Evolutionary conservation across 2,797 vertebrate species (phyloP).

Genomic region (Brachyrhaphis roseni): DNA sequence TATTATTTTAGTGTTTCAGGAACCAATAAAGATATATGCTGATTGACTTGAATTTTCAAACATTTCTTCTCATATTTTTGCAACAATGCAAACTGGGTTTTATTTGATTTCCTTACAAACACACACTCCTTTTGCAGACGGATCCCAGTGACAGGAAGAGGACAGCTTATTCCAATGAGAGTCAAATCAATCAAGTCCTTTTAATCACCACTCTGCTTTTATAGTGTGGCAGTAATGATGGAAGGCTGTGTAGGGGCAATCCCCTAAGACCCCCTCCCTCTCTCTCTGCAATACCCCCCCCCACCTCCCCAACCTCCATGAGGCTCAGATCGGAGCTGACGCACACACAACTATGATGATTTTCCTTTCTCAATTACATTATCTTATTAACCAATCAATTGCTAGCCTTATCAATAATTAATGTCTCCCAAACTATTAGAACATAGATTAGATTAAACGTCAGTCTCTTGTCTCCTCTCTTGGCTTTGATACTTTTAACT

Average conservation of each 20-base stretch:
- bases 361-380: conserved; percentile 89
- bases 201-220: conserved; percentile 86
- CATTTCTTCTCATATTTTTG: conserved; percentile 27
- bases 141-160: conserved; percentile 69
- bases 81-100: conserved; percentile 33
- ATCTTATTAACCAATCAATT: conserved; percentile 88
- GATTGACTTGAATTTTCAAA: neutral
- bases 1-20: neutral
- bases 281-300: neutral
- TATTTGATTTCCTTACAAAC: conserved; percentile 11
- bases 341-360: conserved; percentile 76
- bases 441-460: conserved; percentile 82
- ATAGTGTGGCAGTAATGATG: conserved; percentile 85
- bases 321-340: conserved; percentile 65
- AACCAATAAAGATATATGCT: neutral
- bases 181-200: conserved; percentile 86
- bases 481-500: conserved; percentile 79
- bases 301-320: conserved; percentile 22
- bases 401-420: conserved; percentile 86
- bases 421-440: conserved; percentile 83
- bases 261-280: conserved; percentile 73
- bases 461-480: conserved; percentile 72
- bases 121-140: conserved; percentile 25
- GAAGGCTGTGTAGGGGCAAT: conserved; percentile 82
- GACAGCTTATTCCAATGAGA: conserved; percentile 83